Evolutionary conservation across 2,888 invertebrate genomes (phyloP), one percentile per base, ranked within the genome.

Genomic region (Pemphredon lugubris): DNA sequence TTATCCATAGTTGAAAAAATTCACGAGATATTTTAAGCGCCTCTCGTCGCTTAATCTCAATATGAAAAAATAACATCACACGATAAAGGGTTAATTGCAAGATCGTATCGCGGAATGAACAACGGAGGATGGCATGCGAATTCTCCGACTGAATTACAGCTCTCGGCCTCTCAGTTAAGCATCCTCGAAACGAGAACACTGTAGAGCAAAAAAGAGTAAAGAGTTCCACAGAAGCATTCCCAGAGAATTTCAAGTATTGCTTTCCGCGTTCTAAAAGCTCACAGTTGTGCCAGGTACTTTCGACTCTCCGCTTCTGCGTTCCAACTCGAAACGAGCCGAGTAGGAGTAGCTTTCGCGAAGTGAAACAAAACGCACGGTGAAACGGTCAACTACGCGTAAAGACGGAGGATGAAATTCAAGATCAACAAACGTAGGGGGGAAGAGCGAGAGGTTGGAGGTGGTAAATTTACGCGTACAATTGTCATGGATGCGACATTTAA

Each of bases 221-320:
- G 47, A 30, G n/a, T n/a, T n/a, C n/a, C n/a, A n/a, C n/a, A n/a
- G 26, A 26, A 26, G 26, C 26, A 26, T 60, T 26, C 44, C 51
- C 30, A 37, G 53, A 54, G 59, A 76, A 69, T 73, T 67, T 73
- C 47, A 63, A 63, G 69, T 73, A 48, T 61, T 57, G 61, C 74
- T 74, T 73, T 76, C 67, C 77, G 70, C 67, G 64, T 76, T 76
- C 61, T 71, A 53, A 66, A 71, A 71, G 66, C 57, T 54, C 71
- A n/a, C n/a, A 37, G 26, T 47, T 48, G 53, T 44, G 39, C 55
- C 18, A 20, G 11, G 48, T 32, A 54, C 42, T 66, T 40, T 30
- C 14, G 37, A 14, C 66, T 59, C 59, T 42, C 23, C n/a, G 37
- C 20, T 21, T 21, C 44, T 21, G 9, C 11, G 21, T 21, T 44